Conservation (phyloP, 37 sponge, comb jelly and placozoan species). For the Ianthella basta region DNA sequence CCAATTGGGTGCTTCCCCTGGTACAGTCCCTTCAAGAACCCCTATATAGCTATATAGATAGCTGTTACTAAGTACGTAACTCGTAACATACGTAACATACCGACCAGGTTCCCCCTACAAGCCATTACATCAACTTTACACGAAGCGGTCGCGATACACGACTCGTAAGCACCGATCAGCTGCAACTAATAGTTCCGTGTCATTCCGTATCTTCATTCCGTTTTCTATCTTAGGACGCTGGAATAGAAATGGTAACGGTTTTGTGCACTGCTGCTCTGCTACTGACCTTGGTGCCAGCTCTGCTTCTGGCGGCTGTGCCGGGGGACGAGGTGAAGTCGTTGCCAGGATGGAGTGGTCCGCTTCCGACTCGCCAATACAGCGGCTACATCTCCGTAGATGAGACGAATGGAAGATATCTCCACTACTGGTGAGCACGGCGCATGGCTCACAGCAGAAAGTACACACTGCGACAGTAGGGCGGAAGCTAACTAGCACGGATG, state of each 20-base stretch:
- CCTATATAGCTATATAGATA: too few relatives aligned
- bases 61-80: too few relatives aligned
- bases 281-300: neutral
- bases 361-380: conserved; percentile 77
- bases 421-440: conserved; percentile 71
- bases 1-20: too few relatives aligned
- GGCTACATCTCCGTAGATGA: conserved; percentile 63
- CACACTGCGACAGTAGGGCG: neutral
- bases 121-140: too few relatives aligned
- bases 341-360: conserved; percentile 69
- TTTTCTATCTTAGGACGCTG: neutral
- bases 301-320: conserved; percentile 32
- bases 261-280: neutral
- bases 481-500: neutral
- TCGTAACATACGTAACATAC: too few relatives aligned
- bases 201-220: neutral
- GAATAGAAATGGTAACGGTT: neutral
- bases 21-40: too few relatives aligned
- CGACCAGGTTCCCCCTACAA: too few relatives aligned
- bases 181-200: too few relatives aligned
- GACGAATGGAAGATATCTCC: conserved; percentile 53
- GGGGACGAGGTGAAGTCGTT: conserved; percentile 43
- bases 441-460: too few relatives aligned
- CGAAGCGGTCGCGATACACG: too few relatives aligned
- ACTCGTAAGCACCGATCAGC: neutral